phyloP scores from a whole-genome alignment of 2,113 vertebrate genomes.

The Heliornis fulica region DNA sequence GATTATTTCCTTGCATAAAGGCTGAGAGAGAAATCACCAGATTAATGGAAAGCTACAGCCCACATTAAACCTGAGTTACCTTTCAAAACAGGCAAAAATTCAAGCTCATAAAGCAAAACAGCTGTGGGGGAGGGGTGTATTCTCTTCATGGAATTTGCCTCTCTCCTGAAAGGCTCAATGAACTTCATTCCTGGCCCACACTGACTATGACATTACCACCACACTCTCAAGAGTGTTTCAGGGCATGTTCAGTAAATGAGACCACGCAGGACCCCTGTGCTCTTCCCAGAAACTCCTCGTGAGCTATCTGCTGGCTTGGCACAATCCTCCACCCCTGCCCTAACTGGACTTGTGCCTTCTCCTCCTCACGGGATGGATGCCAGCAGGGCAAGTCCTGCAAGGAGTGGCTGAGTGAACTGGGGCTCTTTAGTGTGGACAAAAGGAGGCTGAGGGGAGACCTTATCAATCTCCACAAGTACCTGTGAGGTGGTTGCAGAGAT shows the following conservation, averaged over 20 bases:
- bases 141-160: background rate
- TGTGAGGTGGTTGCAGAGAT: no score
- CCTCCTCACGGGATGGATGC: background rate
- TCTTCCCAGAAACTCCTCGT: background rate
- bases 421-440: no score
- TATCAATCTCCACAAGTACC: no score
- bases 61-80: background rate
- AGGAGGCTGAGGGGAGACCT: no score
- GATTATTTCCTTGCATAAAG: background rate
- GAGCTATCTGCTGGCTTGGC: background rate
- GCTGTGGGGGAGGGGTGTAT: background rate
- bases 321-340: background rate
- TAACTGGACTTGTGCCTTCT: background rate
- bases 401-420: no score
- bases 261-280: background rate
- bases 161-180: background rate
- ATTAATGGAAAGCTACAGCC: background rate
- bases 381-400: no score
- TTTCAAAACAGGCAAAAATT: background rate
- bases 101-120: background rate
- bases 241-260: background rate
- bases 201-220: background rate
- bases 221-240: background rate
- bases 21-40: background rate
- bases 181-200: background rate